Percentiles rank a stretch among this genome's conserved stretches.
phyloP scores from a whole-genome alignment of 2,113 vertebrate genomes.

The Alaudala cheleensis region DNA sequence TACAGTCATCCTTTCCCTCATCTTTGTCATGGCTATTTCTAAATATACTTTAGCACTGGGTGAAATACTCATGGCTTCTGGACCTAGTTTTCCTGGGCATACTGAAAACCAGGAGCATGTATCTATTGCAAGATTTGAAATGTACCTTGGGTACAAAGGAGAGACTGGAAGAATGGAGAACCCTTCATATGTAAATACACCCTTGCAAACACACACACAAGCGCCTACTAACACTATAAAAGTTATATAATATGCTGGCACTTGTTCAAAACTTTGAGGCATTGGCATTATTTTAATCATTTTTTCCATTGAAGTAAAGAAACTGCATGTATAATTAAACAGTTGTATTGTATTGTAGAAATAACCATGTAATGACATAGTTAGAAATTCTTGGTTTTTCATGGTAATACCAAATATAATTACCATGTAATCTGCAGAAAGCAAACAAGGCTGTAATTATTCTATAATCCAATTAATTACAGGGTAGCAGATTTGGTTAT shows the following conservation, averaged over 20 bases:
- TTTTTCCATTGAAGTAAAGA: constrained; percentile 75
- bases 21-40: not conserved
- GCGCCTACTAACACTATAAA: constrained; percentile 30
- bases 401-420: constrained; percentile 80
- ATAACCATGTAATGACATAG: constrained; percentile 81
- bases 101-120: not conserved
- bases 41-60: not conserved
- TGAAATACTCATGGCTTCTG: not conserved
- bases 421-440: constrained; percentile 81
- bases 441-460: constrained; percentile 80
- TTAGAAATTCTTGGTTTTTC: constrained; percentile 81
- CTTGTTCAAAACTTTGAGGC: constrained; percentile 72
- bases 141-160: not conserved
- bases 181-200: not conserved
- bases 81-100: not conserved
- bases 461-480: constrained; percentile 82
- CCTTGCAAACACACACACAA: not conserved
- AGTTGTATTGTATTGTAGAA: constrained; percentile 77
- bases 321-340: constrained; percentile 80
- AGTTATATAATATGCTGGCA: constrained; percentile 63
- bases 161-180: not conserved
- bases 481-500: constrained; percentile 67
- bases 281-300: constrained; percentile 78
- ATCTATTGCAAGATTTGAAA: not conserved
- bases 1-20: not conserved